Evolutionary conservation across 2,113 vertebrate genomes (phyloP).

Genomic region (Zosterops borbonicus): DNA sequence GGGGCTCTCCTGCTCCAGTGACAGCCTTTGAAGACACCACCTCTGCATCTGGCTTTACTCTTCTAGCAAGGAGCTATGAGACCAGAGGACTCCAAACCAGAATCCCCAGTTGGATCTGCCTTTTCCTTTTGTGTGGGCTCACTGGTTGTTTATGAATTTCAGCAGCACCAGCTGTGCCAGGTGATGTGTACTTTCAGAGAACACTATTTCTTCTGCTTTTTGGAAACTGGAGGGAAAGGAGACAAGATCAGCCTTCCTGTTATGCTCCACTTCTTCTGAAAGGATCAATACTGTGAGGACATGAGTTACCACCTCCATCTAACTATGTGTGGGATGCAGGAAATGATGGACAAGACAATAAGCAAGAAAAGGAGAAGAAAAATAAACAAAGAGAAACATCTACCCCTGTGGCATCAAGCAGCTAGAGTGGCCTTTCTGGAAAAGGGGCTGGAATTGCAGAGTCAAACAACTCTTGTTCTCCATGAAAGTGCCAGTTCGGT

Average conservation of each 20-base stretch:
- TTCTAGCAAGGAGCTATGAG: background rate
- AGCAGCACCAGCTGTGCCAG: background rate
- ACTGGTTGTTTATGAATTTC: background rate
- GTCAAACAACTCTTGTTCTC: background rate
- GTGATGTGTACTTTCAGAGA: background rate
- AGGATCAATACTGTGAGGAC: rapidly evolving
- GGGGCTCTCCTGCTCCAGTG: background rate
- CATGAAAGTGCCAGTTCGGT: background rate
- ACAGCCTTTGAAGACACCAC: background rate
- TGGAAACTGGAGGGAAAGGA: background rate
- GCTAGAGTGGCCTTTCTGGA: background rate
- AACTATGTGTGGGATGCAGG: background rate
- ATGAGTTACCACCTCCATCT: background rate
- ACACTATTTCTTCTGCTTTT: background rate
- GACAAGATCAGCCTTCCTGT: background rate
- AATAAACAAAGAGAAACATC: background rate
- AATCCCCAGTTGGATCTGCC: background rate
- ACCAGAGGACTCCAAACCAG: background rate
- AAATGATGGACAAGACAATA: background rate
- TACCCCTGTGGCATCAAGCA: background rate
- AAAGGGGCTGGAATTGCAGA: background rate
- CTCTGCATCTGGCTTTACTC: background rate
- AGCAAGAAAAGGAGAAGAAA: background rate
- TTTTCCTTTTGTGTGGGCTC: background rate
- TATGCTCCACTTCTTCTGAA: background rate